These are phyloP conservation scores for Promerops cafer DNA, from an alignment of 2,113 vertebrate genomes.

Conservation along the genomic window DNA sequence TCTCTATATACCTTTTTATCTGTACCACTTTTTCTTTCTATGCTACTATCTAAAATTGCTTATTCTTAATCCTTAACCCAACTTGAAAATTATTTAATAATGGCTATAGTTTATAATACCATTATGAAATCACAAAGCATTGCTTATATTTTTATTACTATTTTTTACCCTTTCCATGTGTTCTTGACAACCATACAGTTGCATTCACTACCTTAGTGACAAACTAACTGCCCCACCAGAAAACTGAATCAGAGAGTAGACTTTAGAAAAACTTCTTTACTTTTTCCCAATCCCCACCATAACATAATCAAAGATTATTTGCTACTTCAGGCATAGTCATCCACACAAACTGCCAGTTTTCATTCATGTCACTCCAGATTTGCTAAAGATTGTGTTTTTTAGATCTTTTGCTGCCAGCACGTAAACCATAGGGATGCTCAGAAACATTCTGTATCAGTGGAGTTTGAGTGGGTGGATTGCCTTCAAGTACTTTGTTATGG, in stretches of 20 bases:
- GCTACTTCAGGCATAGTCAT: not conserved
- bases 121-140: not conserved
- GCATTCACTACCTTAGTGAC: not conserved
- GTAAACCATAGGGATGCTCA: not conserved
- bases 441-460: not conserved
- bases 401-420: not conserved
- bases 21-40: not conserved
- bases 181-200: not conserved
- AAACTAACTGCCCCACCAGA: not conserved
- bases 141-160: not conserved
- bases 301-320: not conserved
- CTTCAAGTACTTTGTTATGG: not conserved
- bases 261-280: not conserved
- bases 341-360: not conserved
- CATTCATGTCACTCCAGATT: not conserved
- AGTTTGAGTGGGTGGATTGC: not conserved
- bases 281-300: not conserved
- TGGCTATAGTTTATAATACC: not conserved
- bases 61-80: not conserved
- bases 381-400: not conserved
- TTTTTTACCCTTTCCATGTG: not conserved
- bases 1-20: not conserved
- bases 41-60: not conserved
- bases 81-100: not conserved
- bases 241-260: not conserved